Evolutionary conservation across 2,797 vertebrate genomes (phyloP), one percentile per base, ranked within the genome.

Genomic region (Chiloscyllium punctatum): DNA sequence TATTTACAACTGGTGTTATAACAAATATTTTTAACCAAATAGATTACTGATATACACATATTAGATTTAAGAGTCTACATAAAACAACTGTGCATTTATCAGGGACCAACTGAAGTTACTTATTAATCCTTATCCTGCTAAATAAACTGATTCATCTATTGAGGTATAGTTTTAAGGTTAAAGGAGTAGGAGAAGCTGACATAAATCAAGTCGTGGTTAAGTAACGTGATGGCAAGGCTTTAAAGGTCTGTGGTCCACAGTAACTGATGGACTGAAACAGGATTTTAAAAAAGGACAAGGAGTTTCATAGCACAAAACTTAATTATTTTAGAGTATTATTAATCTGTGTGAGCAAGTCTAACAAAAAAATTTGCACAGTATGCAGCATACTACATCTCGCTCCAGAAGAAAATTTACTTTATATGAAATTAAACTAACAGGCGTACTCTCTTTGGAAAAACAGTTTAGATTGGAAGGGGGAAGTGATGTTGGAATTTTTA

Each of bases 101-200:
- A 13, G 27, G 4, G 33, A 94, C 30, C 66, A 72, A 27, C 16
- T 71, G 30, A 27, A 25, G 68, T 71, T 48, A 94, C 92, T 72
- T 4, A 94, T 94, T 69, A 94, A 71, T 9, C 23, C n/a, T 72
- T 51, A 71, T 48, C 21, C n/a, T 72, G 37, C 16, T 71, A 69
- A 72, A 72, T 94, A 72, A 94, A 62, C 57, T 66, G 87, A 66
- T 90, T 90, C 90, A 90, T 90, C 57, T 15, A 21, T 90, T 90
- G n/a, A 90, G 27, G 53, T 90, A 57, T 37, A 21, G 33, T 62
- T 62, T 90, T 90, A 51, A 62, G 30, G 87, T 90, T 90, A 90
- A 90, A 30, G 25, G 53, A 66, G 51, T 88, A 88, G 82, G 21
- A 48, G 27, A 33, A 90, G 57, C 33, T 33, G 53, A n/a, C 27